Conservation (phyloP, 2,888 invertebrate species). For the Polietes domitor region DNA sequence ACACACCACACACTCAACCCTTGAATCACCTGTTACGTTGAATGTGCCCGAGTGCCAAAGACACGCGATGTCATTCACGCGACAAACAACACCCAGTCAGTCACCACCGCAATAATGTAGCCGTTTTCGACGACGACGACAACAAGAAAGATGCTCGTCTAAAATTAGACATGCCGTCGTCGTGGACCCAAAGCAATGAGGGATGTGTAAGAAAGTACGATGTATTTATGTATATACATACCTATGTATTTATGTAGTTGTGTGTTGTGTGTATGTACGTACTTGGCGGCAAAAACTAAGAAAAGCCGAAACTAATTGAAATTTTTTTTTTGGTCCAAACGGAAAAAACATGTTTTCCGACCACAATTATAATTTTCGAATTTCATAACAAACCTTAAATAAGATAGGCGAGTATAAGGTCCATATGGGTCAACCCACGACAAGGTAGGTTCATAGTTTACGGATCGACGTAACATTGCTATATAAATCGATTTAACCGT, state of each 20-base stretch:
- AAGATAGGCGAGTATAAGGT: too few species aligned
- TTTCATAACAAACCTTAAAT: too few species aligned
- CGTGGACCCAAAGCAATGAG: neutral
- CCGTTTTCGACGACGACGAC: conserved; percentile 71
- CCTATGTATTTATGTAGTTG: neutral
- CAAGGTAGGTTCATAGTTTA: too few species aligned
- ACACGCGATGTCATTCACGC: conserved; percentile 70
- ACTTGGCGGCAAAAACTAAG: neutral
- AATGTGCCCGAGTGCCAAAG: conserved; percentile 18
- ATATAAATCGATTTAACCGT: too few species aligned
- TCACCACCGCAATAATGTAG: conserved; percentile 73
- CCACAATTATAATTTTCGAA: too few species aligned
- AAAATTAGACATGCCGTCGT: neutral
- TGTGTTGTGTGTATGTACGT: neutral
- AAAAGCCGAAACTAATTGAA: neutral
- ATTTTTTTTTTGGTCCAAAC: neutral
- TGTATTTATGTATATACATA: conserved; percentile 18
- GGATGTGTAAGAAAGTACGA: conserved; percentile 28
- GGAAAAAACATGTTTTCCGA: neutral
- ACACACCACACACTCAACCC: neutral
- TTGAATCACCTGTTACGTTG: conserved; percentile 34
- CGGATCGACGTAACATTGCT: too few species aligned
- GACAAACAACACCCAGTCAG: conserved; percentile 38
- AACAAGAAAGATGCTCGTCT: too few species aligned
- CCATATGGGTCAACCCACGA: too few species aligned